Evolutionary conservation across 2,113 vertebrate species (phyloP), one percentile per base, ranked within the genome.

Genomic region (Corydoras maculifer): DNA sequence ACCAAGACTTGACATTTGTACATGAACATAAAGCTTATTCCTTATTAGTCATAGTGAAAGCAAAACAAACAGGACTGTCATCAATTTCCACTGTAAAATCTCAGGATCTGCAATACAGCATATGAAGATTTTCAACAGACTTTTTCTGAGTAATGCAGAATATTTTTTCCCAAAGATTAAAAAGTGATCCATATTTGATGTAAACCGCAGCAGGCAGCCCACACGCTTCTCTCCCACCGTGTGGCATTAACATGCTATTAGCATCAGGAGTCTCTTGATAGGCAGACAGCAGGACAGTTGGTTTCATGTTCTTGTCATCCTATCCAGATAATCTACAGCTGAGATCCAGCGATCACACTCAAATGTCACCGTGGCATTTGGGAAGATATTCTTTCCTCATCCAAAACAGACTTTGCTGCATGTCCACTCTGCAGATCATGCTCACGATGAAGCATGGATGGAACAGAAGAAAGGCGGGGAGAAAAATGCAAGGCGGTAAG

Each of bases 331-430:
- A 75, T 78, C 77, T 78, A 72, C 50, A 65, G 65, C 72, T 11
- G 51, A 61, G 60, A 68, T 66, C 71, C 54, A 55, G 72, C 68
- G 53, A 75, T 69, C 66, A 30, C 13, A 13, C 65, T 9, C 48
- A 73, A 78, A 78, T 78, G 77, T 78, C 73, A 78, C 49, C 50
- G 29, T 78, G 77, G 74, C 77, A 75, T 78, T 78, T 78, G 60
- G 73, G 59, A 55, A 69, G 57, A 75, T 67, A 58, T 64, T 64
- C 67, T 65, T 32, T 57, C 65, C 65, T 68, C 15, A 31, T 75
- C 72, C 69, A 69, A 69, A 65, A 68, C 65, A 74, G 62, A 62
- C 58, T 68, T 53, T 12, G 35, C 35, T 43, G 35, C 3, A 57
- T 18, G 35, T 58, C 43, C 29, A 43, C 50, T 43, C 59, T n/a